Evolutionary conservation across 2,888 invertebrate genomes (phyloP).

Genomic region (Cheilosia scutellata): DNA sequence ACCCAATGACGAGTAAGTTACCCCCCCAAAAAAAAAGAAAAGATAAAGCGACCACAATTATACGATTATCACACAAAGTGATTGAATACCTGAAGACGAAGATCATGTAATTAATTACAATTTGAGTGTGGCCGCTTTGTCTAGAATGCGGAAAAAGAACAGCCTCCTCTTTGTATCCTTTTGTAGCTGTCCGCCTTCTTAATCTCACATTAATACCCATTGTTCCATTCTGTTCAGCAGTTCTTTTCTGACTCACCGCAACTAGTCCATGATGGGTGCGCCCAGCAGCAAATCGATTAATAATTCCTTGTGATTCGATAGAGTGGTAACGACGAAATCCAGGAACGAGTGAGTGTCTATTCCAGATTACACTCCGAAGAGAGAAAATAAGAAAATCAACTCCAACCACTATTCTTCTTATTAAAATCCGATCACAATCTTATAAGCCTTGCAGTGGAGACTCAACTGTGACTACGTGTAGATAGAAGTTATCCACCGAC

Average conservation of each 20-base stretch:
- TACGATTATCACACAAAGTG: slow-evolving; percentile 65
- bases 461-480: slow-evolving; percentile 33
- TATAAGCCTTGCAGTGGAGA: slow-evolving; percentile 22
- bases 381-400: slow-evolving; percentile 13
- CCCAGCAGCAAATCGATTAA: slow-evolving; percentile 62
- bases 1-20: too few species aligned
- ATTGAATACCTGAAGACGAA: slow-evolving; percentile 61
- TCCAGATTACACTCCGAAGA: slow-evolving; percentile 20
- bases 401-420: slow-evolving; percentile 32
- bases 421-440: slow-evolving; percentile 69
- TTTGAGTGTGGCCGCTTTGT: slow-evolving; percentile 47
- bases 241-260: slow-evolving; percentile 17
- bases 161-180: slow-evolving; percentile 28
- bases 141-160: slow-evolving; percentile 32
- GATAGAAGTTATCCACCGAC: slow-evolving; percentile 38
- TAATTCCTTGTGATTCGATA: slow-evolving; percentile 43
- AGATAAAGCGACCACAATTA: slow-evolving; percentile 24
- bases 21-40: slow-evolving; percentile 10
- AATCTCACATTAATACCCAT: slow-evolving; percentile 63
- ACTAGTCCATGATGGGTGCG: slow-evolving; percentile 52
- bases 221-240: slow-evolving; percentile 39
- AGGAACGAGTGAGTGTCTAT: slow-evolving; percentile 15
- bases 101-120: slow-evolving; percentile 68
- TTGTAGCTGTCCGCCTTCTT: slow-evolving; percentile 56
- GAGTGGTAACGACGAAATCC: not conserved